Base-by-base conservation (phyloP, 2,888 invertebrate genomes). In the Drosophila emarginata region DNA sequence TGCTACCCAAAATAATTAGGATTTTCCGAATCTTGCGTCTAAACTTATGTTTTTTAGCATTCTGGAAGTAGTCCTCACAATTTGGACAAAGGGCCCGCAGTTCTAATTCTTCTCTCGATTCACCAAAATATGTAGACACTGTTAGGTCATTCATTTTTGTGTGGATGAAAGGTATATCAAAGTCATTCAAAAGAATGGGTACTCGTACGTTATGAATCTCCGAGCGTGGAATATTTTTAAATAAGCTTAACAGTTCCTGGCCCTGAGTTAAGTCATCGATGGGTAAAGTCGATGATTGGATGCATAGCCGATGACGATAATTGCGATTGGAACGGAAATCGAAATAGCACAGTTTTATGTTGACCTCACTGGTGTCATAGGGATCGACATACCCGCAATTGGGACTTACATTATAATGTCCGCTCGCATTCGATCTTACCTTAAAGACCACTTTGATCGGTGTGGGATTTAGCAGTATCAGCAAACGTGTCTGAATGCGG, bases 391-490 rank as follows among this genome's bases (percentile, higher is more conserved):
- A 32, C 2, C 82, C 82, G 26, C 63, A 37, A 36, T 18, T 61
- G 1, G 85, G 82, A 4, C 2, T 28, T 0, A 82, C 65, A 4
- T 9, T 36, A n/a, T 77, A 87, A 5, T 57, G n/a, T 0, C 2
- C 2, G 1, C 28, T n/a, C 0, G 64, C 61, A 64, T 74, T 87
- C 0, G 70, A 65, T 3, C 56, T 79, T 2, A 87, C 40, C 52
- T 87, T 82, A n/a, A 71, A 82, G 1, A 87, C 11, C 7, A 85
- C 21, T 0, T 18, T 9, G 0, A 1, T 1, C 0, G 18, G 0
- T 0, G 53, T 76, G 3, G 80, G 76, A 64, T 82, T 82, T n/a
- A 79, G 14, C 0, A 87, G 39, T 1, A 73, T 76, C 0, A 82
- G 36, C 0, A 59, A 15, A 4, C 87, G 70, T 1, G 21, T 67